Evolutionary conservation across 1,140 invertebrate genomes (phyloP).

Genomic region (Macrocentrus cingulum): DNA sequence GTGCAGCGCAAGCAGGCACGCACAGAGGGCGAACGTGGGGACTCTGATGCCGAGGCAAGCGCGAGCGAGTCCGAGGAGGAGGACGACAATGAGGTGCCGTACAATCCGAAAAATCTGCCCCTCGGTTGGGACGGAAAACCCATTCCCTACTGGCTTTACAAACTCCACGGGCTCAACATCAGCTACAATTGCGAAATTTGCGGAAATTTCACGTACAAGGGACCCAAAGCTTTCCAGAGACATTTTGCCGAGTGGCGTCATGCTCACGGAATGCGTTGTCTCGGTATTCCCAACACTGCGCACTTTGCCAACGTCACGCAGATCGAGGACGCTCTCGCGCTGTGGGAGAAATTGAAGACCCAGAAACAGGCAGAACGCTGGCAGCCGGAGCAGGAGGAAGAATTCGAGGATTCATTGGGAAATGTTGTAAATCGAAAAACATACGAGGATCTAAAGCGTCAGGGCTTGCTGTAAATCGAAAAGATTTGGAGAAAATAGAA

Average conservation of each 20-base stretch:
- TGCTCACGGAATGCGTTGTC: constrained; percentile 98
- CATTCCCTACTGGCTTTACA: constrained; percentile 99
- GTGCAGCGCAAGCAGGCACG: constrained; percentile 97
- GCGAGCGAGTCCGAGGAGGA: constrained; percentile 84
- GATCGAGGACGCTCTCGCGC: constrained; percentile 95
- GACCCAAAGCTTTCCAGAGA: constrained; percentile 98
- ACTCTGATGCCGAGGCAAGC: constrained; percentile 89
- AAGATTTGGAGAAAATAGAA: background rate
- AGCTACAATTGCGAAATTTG: constrained; percentile 99
- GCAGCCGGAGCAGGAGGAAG: constrained; percentile 96
- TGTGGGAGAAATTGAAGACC: constrained; percentile 96
- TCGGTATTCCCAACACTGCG: constrained; percentile 98
- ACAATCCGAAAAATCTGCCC: constrained; percentile 99
- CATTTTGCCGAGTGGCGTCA: constrained; percentile 99
- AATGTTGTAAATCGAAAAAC: constrained; percentile 99
- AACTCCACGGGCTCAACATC: constrained; percentile 97
- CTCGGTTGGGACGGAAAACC: constrained; percentile 99
- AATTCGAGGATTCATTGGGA: constrained; percentile 97
- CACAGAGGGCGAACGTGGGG: constrained; percentile 90
- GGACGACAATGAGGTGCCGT: constrained; percentile 91
- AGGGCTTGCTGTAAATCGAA: constrained; percentile 82
- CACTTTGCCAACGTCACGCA: constrained; percentile 99
- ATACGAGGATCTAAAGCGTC: constrained; percentile 97
- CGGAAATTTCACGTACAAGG: constrained; percentile 99
- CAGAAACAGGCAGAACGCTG: constrained; percentile 95